These are phyloP conservation scores for Crenuchus spilurus DNA, from an alignment of 2,797 vertebrate species.

Conservation along the genomic window DNA sequence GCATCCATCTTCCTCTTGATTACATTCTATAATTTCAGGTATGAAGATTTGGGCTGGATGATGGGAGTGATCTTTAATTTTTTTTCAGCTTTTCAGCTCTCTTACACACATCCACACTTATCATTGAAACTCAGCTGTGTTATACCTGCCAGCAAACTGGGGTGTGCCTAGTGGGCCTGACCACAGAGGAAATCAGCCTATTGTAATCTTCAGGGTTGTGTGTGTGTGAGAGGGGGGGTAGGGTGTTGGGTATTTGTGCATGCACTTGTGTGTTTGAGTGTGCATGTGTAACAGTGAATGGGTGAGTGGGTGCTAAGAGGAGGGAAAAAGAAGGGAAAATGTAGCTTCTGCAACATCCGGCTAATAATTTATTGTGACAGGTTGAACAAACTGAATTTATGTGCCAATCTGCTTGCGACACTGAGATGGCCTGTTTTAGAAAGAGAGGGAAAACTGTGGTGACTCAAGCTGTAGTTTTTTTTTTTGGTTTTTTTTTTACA, in stretches of 20 bases:
- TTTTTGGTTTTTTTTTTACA: not conserved
- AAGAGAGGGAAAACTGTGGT: slow-evolving; percentile 48
- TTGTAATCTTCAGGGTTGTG: slow-evolving; percentile 88
- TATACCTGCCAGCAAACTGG: slow-evolving; percentile 84
- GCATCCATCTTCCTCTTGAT: too few relatives aligned
- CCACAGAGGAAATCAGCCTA: slow-evolving; percentile 97
- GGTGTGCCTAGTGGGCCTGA: slow-evolving; percentile 89
- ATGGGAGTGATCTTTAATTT: too few relatives aligned
- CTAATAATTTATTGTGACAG: slow-evolving; percentile 99
- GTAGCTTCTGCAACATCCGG: slow-evolving; percentile 99
- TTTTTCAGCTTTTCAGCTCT: too few relatives aligned
- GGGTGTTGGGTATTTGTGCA: slow-evolving; percentile 64
- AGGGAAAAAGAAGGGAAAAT: slow-evolving; percentile 68
- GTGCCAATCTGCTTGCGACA: slow-evolving; percentile 93
- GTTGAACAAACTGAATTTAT: slow-evolving; percentile 96
- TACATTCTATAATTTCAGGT: too few relatives aligned
- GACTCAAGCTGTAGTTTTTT: slow-evolving; percentile 40
- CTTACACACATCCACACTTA: slow-evolving; percentile 61
- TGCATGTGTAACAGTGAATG: slow-evolving; percentile 52
- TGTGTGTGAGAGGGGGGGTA: slow-evolving; percentile 56
- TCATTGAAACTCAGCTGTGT: slow-evolving; percentile 80
- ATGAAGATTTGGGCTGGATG: too few relatives aligned
- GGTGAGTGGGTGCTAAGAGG: not conserved
- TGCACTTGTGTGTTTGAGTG: slow-evolving; percentile 63
- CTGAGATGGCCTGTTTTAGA: slow-evolving; percentile 82